phyloP scores from a whole-genome alignment of 2,888 invertebrate species.

The Cerceris ruficornis region DNA sequence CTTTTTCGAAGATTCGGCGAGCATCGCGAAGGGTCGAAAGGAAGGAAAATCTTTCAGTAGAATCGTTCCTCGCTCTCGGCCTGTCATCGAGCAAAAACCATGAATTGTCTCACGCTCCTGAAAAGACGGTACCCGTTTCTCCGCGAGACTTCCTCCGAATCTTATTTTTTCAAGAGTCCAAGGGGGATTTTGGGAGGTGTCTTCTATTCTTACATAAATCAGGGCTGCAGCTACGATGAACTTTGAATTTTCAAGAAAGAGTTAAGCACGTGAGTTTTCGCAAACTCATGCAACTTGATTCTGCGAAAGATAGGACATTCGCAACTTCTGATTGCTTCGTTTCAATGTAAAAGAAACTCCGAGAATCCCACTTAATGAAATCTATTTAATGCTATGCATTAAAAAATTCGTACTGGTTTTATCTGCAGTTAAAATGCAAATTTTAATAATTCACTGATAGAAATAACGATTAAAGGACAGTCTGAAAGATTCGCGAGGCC shows the following conservation, averaged over 20 bases:
- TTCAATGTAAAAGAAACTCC: no score
- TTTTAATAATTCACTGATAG: background rate
- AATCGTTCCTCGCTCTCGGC: slow-evolving; percentile 23
- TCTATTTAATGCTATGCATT: no score
- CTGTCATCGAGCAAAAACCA: slow-evolving; percentile 63
- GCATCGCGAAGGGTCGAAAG: slow-evolving; percentile 4
- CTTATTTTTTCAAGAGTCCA: slow-evolving; percentile 45
- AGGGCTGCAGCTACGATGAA: no score
- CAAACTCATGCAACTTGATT: no score
- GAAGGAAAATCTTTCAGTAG: slow-evolving; percentile 53
- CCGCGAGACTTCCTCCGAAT: slow-evolving; percentile 30
- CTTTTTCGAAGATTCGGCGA: background rate
- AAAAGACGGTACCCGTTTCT: slow-evolving; percentile 25
- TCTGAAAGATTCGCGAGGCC: background rate
- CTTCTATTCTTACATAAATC: no score
- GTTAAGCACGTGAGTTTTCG: no score
- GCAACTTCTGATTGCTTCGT: no score
- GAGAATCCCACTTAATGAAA: no score
- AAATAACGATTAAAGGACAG: background rate
- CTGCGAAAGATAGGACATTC: no score
- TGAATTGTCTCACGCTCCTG: slow-evolving; percentile 64
- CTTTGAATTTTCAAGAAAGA: no score
- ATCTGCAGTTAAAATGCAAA: background rate
- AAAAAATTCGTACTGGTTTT: no score
- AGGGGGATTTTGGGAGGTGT: no score